phyloP scores from a whole-genome alignment of 1,140 invertebrate species.

The Drosophila mojavensis region DNA sequence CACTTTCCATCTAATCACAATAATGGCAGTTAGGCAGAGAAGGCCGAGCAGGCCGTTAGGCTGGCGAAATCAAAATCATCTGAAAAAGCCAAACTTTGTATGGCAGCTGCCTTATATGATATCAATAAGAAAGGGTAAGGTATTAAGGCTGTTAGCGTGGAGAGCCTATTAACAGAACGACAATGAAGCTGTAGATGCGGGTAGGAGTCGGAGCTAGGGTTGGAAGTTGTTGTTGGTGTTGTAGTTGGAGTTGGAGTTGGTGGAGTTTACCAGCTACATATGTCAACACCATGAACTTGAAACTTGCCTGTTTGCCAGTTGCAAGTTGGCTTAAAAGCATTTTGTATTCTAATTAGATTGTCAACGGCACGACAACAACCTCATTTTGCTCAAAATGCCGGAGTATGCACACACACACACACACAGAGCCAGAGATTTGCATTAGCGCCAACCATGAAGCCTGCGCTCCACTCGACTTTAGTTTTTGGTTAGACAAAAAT shows the following conservation, averaged over 20 bases:
- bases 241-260: not conserved
- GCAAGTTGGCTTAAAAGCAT: slow-evolving; percentile 59
- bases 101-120: slow-evolving; percentile 49
- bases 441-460: slow-evolving; percentile 71
- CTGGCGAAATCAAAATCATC: slow-evolving; percentile 36
- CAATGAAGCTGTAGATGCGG: not conserved
- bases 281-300: slow-evolving; percentile 81
- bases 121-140: slow-evolving; percentile 28
- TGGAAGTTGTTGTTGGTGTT: too few species aligned
- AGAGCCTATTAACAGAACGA: slow-evolving; percentile 37
- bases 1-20: slow-evolving; percentile 64
- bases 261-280: slow-evolving; percentile 61
- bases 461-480: slow-evolving; percentile 11
- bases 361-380: slow-evolving; percentile 81
- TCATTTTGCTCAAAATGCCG: slow-evolving; percentile 77
- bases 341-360: slow-evolving; percentile 83
- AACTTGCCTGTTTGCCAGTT: slow-evolving; percentile 40
- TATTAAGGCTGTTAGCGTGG: slow-evolving; percentile 30
- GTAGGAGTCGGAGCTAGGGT: not conserved
- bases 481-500: slow-evolving; percentile 68
- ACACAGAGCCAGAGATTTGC: slow-evolving; percentile 56
- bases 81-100: slow-evolving; percentile 18
- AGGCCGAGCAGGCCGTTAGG: not conserved
- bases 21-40: slow-evolving; percentile 30
- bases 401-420: slow-evolving; percentile 41